phyloP scores from a whole-genome alignment of 2,888 invertebrate species.

The Merodon equestris region DNA sequence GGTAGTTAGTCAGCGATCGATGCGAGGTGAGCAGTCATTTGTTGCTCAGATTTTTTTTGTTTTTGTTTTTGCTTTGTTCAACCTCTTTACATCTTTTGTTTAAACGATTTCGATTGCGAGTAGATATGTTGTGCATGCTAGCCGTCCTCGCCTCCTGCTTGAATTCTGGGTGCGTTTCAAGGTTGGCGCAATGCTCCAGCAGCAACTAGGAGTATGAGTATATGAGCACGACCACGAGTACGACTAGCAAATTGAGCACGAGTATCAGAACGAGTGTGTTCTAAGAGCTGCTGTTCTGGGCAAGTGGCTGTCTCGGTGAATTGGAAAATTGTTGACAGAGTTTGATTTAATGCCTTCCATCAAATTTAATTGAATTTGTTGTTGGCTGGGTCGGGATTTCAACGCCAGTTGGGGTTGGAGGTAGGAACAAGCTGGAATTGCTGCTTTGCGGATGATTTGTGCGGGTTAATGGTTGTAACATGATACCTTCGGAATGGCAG shows the following conservation, averaged over 20 bases:
- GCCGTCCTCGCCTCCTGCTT: conserved; percentile 30
- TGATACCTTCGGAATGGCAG: conserved; percentile 36
- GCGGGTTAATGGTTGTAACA: conserved; percentile 39
- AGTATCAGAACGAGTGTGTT: too few species aligned
- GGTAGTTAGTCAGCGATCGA: conserved; percentile 66
- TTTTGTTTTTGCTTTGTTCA: conserved; percentile 5
- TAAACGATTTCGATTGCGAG: conserved; percentile 56
- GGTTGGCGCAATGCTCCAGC: conserved; percentile 50
- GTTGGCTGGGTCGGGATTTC: conserved; percentile 25
- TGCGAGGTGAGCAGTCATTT: conserved; percentile 67
- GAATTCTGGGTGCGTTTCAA: conserved; percentile 68
- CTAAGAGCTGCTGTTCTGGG: too few species aligned
- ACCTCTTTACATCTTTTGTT: conserved; percentile 56
- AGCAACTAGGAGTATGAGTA: not conserved
- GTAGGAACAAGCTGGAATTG: conserved; percentile 5
- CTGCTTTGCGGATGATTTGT: conserved; percentile 62
- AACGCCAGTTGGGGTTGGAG: not conserved
- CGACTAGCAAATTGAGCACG: too few species aligned
- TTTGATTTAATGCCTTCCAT: conserved; percentile 69
- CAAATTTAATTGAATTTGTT: conserved; percentile 63
- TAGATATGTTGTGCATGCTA: not conserved
- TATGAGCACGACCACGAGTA: too few species aligned
- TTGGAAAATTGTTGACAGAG: conserved; percentile 68
- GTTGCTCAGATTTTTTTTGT: conserved; percentile 25
- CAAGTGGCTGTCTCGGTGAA: conserved; percentile 22